Evolutionary conservation across 2,797 vertebrate genomes (phyloP), one percentile per base, ranked within the genome.

Genomic region (Salmo trutta): DNA sequence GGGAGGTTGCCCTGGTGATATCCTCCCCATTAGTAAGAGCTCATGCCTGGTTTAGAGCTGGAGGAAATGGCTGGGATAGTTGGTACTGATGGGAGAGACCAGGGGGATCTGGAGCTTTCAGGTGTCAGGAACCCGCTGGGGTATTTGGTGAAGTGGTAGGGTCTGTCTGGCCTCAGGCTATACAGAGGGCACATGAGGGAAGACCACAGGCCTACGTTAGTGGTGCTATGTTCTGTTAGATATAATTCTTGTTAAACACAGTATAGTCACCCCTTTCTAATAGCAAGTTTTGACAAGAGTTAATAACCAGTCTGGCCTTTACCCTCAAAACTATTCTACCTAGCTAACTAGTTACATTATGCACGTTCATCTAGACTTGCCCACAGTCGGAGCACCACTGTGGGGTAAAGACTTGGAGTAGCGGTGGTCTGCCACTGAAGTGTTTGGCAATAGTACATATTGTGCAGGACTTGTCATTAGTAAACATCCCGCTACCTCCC

Each of bases 371-470:
- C 73, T 41, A 41, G 75, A 41, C 36, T 41, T 8, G 36, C 1
- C 67, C 76, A 83, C 31, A 4, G 31, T 31, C 4, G 31, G 31
- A 31, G 31, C 88, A 7, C 82, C 56, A 7, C 8, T 27, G 14
- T 84, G 85, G 6, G 81, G 86, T 88, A 71, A 91, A 85, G 94
- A 79, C 93, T 89, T 52, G 69, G 77, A 92, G 88, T 91, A 93
- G 70, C 91, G 86, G 78, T 92, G 92, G 33, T 83, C 85, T 71
- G 75, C 1, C 82, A 80, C 72, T 47, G 52, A 73, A 77, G 79
- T 83, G 79, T 77, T 3, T n/a, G 14, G n/a, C 27, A 33, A 68
- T 68, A 16, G 66, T 19, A 33, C 19, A 68, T 64, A 64, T 53
- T 51, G 27, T 73, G 71, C 73, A 53, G 27, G 78, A 75, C 74